Conservation (phyloP, 2,888 invertebrate genomes). For the Erannis defoliaria region DNA sequence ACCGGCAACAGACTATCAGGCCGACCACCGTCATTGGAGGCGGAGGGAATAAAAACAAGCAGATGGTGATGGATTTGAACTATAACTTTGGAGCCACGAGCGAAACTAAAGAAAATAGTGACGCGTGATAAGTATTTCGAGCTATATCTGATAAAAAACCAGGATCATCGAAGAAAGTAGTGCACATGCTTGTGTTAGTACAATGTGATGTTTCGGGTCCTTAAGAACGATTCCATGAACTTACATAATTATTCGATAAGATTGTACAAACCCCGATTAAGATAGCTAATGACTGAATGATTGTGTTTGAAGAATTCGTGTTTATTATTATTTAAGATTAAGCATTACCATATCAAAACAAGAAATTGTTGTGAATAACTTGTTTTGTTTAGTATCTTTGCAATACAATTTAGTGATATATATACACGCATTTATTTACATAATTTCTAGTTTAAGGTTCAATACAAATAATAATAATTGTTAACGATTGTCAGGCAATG, state of each 20-base stretch:
- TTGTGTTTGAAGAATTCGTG: conserved; percentile 4
- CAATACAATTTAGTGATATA: not conserved
- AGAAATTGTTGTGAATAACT: not conserved
- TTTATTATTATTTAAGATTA: conserved; percentile 18
- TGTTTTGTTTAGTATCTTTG: conserved; percentile 2
- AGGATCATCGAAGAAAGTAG: not conserved
- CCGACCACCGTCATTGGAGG: conserved; percentile 46
- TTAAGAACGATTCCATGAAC: conserved; percentile 19
- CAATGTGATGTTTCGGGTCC: not conserved
- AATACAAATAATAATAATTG: not conserved
- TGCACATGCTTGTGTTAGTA: not conserved
- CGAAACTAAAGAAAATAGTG: conserved; percentile 59
- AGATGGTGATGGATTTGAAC: conserved; percentile 69
- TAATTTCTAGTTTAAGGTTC: not conserved
- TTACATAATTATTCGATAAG: conserved; percentile 35
- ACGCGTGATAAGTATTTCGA: conserved; percentile 53
- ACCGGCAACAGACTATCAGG: conserved; percentile 74
- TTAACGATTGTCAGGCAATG: too few species aligned
- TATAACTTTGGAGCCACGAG: conserved; percentile 55
- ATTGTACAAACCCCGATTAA: conserved; percentile 32
- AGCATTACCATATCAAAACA: not conserved
- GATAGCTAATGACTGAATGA: conserved; percentile 31
- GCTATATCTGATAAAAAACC: not conserved
- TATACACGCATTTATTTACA: not conserved
- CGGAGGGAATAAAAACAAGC: conserved; percentile 48